These are phyloP conservation scores for Apostichopus parvimensis DNA, from an alignment of 35 echinoderm and acorn worm species.

Conservation along the genomic window DNA sequence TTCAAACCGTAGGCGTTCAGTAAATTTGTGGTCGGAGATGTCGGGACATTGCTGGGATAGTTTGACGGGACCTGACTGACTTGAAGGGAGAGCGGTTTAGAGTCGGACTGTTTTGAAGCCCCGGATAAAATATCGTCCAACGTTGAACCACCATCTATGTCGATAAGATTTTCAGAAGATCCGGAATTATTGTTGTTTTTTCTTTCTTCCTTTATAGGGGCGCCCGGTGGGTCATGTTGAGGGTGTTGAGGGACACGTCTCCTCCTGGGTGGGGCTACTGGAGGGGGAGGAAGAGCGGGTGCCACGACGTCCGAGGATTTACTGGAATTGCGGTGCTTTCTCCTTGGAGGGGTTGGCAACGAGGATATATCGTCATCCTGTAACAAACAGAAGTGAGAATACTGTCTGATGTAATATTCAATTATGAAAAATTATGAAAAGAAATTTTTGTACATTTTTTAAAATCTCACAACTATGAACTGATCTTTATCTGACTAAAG, in stretches of 20 bases:
- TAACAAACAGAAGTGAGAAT: background rate
- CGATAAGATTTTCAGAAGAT: slow-evolving; percentile 31
- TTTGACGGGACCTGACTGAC: background rate
- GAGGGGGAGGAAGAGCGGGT: slow-evolving; percentile 38
- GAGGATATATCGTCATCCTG: background rate
- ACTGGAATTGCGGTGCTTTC: background rate
- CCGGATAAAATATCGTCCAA: background rate
- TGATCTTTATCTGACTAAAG: no score
- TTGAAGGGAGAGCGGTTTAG: background rate
- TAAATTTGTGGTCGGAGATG: background rate
- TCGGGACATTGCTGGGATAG: background rate
- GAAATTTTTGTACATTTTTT: no score
- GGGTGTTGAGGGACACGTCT: background rate
- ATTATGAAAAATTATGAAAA: no score
- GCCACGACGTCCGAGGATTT: background rate
- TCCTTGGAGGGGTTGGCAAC: slow-evolving; percentile 12
- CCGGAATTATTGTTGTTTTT: slow-evolving; percentile 13
- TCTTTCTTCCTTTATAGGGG: background rate
- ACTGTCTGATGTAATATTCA: no score
- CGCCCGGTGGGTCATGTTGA: background rate
- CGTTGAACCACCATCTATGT: slow-evolving; percentile 26
- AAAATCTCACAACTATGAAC: no score
- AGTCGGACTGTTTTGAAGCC: background rate
- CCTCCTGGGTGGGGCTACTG: slow-evolving; percentile 37
- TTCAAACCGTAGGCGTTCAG: slow-evolving; percentile 30